Evolutionary conservation across 2,888 invertebrate species (phyloP).

Genomic region (Dasypogon diadema): DNA sequence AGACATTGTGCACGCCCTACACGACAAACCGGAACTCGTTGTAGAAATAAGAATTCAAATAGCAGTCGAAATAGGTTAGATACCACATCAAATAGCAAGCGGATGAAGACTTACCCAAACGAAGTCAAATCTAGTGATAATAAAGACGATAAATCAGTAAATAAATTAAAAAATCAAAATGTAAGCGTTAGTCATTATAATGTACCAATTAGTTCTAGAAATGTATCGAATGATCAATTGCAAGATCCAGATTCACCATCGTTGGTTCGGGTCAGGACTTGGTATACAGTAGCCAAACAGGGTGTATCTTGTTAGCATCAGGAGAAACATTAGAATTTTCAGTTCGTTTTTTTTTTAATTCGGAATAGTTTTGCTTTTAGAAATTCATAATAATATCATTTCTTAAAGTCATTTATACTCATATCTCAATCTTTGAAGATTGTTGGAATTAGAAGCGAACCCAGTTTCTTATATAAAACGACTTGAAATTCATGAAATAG

Average conservation of each 20-base stretch:
- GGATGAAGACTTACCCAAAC: conserved; percentile 37
- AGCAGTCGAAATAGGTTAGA: conserved; percentile 31
- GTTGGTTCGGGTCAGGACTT: conserved; percentile 67
- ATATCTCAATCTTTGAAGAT: background rate
- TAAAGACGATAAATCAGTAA: conserved; percentile 48
- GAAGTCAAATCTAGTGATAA: conserved; percentile 44
- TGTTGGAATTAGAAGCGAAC: too few species aligned
- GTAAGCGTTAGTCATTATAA: conserved; percentile 55
- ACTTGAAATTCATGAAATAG: too few species aligned
- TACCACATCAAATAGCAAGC: conserved; percentile 53
- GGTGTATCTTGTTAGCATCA: conserved; percentile 67
- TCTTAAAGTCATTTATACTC: background rate
- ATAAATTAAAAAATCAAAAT: conserved; percentile 59
- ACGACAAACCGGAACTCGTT: conserved; percentile 47
- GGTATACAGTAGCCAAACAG: conserved; percentile 69
- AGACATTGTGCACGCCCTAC: conserved; percentile 56
- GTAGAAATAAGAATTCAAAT: conserved; percentile 39
- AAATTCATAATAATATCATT: background rate
- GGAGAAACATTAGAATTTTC: conserved; percentile 3
- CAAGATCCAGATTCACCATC: conserved; percentile 66
- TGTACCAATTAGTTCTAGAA: conserved; percentile 55
- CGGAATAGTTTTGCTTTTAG: background rate
- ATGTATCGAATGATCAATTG: conserved; percentile 54
- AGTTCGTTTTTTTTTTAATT: background rate
- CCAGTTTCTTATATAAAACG: too few species aligned